A percentile compares a stretch with the other conserved stretches of the same genome.
Evolutionary conservation across 2,888 invertebrate genomes (phyloP).

Genomic region (Dromius quadrimaculatus): DNA sequence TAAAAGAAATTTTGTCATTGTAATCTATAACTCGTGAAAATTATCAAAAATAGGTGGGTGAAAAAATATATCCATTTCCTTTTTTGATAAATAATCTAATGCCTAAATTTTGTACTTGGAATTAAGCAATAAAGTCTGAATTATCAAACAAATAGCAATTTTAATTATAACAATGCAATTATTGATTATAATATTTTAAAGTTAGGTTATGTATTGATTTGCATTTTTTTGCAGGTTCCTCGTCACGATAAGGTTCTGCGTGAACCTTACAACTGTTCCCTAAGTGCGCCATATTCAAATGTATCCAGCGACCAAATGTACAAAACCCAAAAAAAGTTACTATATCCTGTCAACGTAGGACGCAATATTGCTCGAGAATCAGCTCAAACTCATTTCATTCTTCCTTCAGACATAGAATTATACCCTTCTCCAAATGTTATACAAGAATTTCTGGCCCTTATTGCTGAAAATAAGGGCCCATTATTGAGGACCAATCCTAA

Average conservation of each 20-base stretch:
- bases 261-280: constrained; percentile 79
- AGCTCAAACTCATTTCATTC: constrained; percentile 84
- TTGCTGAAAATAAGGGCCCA: constrained; percentile 78
- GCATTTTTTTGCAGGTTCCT: constrained; percentile 74
- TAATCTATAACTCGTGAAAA: too few relatives aligned
- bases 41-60: too few relatives aligned
- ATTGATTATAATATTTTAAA: too few relatives aligned
- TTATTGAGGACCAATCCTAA: constrained; percentile 73
- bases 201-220: too few relatives aligned
- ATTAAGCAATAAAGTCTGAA: too few relatives aligned
- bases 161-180: too few relatives aligned
- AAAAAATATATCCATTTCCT: too few relatives aligned
- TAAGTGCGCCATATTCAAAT: constrained; percentile 77
- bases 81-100: too few relatives aligned
- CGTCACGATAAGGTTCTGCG: constrained; percentile 73
- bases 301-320: constrained; percentile 77
- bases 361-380: constrained; percentile 89
- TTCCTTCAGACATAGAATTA: constrained; percentile 91
- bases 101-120: too few relatives aligned
- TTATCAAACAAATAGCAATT: too few relatives aligned
- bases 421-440: constrained; percentile 89
- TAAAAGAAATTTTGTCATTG: too few relatives aligned
- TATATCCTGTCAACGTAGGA: constrained; percentile 92
- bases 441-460: constrained; percentile 86
- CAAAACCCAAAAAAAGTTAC: constrained; percentile 82